Conservation (phyloP, 2,797 vertebrate species). For the Coluber constrictor region DNA sequence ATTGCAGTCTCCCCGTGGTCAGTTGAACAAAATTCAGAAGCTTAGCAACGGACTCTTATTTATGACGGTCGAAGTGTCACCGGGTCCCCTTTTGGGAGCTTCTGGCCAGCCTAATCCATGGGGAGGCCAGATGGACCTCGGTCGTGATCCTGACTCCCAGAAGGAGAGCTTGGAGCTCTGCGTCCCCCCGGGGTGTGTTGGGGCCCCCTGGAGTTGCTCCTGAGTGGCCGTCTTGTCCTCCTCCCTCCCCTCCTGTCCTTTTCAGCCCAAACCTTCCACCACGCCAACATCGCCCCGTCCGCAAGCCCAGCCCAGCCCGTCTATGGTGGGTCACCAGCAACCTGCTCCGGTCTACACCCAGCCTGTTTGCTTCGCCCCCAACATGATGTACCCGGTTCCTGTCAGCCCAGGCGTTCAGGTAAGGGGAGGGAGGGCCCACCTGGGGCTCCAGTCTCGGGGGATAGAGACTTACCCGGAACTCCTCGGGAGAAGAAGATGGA, state of each 20-base stretch:
- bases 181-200: neutral
- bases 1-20: too few species aligned
- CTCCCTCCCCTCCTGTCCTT: neutral
- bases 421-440: constrained; percentile 46
- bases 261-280: constrained; percentile 95
- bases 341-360: constrained; percentile 89
- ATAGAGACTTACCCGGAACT: too few species aligned
- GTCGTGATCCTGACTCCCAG: neutral
- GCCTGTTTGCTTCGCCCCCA: constrained; percentile 94
- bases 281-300: constrained; percentile 95
- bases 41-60: too few species aligned
- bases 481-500: neutral
- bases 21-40: too few species aligned
- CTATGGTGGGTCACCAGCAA: constrained; percentile 93
- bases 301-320: constrained; percentile 96
- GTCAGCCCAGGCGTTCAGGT: constrained; percentile 98
- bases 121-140: too few species aligned
- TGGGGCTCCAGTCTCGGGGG: neutral
- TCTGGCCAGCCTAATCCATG: too few species aligned
- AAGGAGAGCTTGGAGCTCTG: neutral
- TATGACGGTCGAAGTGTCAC: too few species aligned
- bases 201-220: neutral
- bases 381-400: constrained; percentile 94
- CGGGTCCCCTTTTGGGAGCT: too few species aligned
- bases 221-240: neutral